Percentiles rank a stretch among this genome's conserved stretches.
Conservation (phyloP, 2,113 vertebrate species). For the Tetraodon nigroviridis region DNA sequence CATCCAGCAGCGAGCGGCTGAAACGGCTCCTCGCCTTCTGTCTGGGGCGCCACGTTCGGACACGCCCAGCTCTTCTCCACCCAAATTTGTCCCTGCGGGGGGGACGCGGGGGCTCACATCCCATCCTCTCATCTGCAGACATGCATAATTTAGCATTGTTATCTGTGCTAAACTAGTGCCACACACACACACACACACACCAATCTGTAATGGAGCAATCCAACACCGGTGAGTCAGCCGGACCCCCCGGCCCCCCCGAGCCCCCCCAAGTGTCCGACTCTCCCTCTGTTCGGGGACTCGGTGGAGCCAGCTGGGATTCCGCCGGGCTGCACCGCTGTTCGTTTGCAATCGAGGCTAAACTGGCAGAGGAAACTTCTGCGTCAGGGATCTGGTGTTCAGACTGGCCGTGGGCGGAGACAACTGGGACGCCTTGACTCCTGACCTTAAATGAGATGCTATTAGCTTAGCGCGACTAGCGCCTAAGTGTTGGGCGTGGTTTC, state of each 20-base stretch:
- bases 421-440: no score
- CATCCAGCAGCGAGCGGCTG: not conserved
- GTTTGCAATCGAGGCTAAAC: slow-evolving; percentile 57
- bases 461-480: no score
- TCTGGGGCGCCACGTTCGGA: slow-evolving; percentile 11
- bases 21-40: not conserved
- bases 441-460: no score
- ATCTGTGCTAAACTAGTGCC: slow-evolving; percentile 50
- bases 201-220: slow-evolving; percentile 63
- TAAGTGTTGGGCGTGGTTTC: no score
- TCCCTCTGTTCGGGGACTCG: slow-evolving; percentile 47
- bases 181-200: slow-evolving; percentile 12
- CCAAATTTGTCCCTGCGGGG: slow-evolving; percentile 50
- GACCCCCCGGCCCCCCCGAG: not conserved
- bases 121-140: slow-evolving; percentile 20
- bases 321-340: slow-evolving; percentile 57
- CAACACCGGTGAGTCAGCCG: slow-evolving; percentile 67
- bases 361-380: slow-evolving; percentile 43
- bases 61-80: slow-evolving; percentile 16
- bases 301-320: slow-evolving; percentile 60
- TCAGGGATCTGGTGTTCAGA: slow-evolving; percentile 58
- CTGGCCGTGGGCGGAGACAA: no score
- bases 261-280: not conserved
- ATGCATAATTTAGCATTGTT: slow-evolving; percentile 71
- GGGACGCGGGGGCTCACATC: slow-evolving; percentile 34